A percentile compares a stretch with the other conserved stretches of the same genome.
These are phyloP conservation scores for Harpalus rufipes DNA, from an alignment of 2,888 invertebrate genomes.

Conservation along the genomic window DNA sequence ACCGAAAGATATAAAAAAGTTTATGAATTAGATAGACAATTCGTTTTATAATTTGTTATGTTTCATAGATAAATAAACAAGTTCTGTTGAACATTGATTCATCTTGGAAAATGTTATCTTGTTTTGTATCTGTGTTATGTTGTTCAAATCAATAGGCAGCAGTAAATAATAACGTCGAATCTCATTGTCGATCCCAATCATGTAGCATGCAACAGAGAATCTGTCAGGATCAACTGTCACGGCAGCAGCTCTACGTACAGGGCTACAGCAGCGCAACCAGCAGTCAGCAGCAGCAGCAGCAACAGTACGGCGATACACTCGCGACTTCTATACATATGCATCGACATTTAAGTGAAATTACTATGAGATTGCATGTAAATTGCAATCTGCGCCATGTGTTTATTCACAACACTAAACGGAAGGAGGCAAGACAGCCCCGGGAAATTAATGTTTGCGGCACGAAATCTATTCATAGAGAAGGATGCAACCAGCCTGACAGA, in stretches of 20 bases:
- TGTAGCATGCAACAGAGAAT: conserved; percentile 20
- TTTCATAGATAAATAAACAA: no score
- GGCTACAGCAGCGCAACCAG: background rate
- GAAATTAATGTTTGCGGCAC: conserved; percentile 75
- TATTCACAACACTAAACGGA: conserved; percentile 72
- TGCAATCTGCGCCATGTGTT: conserved; percentile 73
- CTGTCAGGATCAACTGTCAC: conserved; percentile 49
- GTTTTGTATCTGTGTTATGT: no score
- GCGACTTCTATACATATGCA: conserved; percentile 69
- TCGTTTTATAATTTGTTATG: no score
- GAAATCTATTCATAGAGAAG: conserved; percentile 66
- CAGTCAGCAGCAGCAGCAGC: conserved; percentile 8
- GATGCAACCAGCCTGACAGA: conserved; percentile 28
- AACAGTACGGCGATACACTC: conserved; percentile 14
- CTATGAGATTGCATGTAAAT: conserved; percentile 73
- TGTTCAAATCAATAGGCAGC: conserved; percentile 15
- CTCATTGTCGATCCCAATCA: conserved; percentile 27
- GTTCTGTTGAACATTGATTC: no score
- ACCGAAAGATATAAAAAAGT: no score
- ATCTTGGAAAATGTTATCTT: no score
- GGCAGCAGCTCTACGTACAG: conserved; percentile 7
- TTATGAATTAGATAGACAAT: no score
- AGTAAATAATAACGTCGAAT: conserved; percentile 32
- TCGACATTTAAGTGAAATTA: conserved; percentile 73
- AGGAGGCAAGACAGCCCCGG: conserved; percentile 75